Evolutionary conservation across 1,140 invertebrate species (phyloP).

Genomic region (Battus philenor): DNA sequence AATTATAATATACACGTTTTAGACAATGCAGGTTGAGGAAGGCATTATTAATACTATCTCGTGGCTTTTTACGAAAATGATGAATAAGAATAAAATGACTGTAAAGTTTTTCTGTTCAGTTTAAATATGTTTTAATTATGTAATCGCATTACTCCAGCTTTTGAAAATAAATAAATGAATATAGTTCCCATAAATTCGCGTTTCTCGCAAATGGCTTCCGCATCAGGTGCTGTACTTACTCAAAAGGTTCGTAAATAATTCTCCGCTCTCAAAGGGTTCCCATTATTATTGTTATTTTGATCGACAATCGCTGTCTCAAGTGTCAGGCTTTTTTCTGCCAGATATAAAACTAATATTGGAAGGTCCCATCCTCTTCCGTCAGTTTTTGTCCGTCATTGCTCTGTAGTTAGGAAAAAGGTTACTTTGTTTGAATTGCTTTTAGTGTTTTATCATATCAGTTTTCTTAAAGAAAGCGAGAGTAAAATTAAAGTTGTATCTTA

Average conservation of each 20-base stretch:
- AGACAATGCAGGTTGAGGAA: too few relatives aligned
- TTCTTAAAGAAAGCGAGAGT: slow-evolving; percentile 19
- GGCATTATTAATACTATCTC: too few relatives aligned
- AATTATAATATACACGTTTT: too few relatives aligned
- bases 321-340: slow-evolving; percentile 64
- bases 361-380: slow-evolving; percentile 70
- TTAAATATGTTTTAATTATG: too few relatives aligned
- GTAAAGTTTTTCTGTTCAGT: too few relatives aligned
- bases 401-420: slow-evolving; percentile 49
- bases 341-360: slow-evolving; percentile 75
- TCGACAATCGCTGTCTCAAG: slow-evolving; percentile 66
- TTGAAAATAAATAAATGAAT: slow-evolving; percentile 19
- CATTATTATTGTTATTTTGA: slow-evolving; percentile 69
- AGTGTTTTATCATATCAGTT: slow-evolving; percentile 27
- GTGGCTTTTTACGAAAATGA: too few relatives aligned
- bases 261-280: slow-evolving; percentile 52
- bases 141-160: too few relatives aligned
- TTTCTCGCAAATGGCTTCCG: slow-evolving; percentile 59
- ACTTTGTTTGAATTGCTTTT: slow-evolving; percentile 56
- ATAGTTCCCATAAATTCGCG: slow-evolving; percentile 13
- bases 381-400: slow-evolving; percentile 56
- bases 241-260: slow-evolving; percentile 66
- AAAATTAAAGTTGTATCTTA: slow-evolving; percentile 26
- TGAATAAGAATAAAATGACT: too few relatives aligned
- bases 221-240: slow-evolving; percentile 59